Evolutionary conservation across 2,113 vertebrate genomes (phyloP).

Genomic region (Axis porcinus): DNA sequence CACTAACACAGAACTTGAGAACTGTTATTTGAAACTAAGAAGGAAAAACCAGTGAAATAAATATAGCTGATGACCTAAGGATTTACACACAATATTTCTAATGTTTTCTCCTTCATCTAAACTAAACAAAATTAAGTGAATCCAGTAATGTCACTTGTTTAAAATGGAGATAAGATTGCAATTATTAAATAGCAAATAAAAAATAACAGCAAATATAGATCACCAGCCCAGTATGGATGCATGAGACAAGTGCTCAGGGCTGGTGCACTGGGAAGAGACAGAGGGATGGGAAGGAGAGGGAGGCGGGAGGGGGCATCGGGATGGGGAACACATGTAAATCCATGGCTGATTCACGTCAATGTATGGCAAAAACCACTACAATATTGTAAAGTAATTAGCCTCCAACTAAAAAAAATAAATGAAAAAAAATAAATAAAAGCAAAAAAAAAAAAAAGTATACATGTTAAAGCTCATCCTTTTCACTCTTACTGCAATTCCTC

Average conservation of each 20-base stretch:
- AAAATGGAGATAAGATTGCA: neutral
- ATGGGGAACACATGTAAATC: too few relatives aligned
- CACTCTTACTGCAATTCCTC: neutral
- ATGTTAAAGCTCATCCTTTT: neutral
- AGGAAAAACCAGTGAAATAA: slow-evolving; percentile 48
- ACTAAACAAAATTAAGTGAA: slow-evolving; percentile 13
- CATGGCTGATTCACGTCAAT: too few relatives aligned
- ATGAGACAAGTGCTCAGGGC: too few relatives aligned
- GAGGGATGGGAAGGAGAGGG: too few relatives aligned
- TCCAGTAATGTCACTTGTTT: neutral
- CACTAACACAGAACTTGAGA: slow-evolving; percentile 26
- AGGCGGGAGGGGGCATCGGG: too few relatives aligned
- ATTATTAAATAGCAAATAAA: slow-evolving; percentile 16
- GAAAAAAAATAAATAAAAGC: too few relatives aligned
- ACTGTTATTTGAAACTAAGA: slow-evolving; percentile 35
- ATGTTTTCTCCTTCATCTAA: neutral
- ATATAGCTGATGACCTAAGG: slow-evolving; percentile 12
- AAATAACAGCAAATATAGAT: neutral
- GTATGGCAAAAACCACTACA: too few relatives aligned
- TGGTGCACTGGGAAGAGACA: too few relatives aligned
- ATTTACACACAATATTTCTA: neutral
- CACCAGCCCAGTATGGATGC: too few relatives aligned
- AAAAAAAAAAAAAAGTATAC: neutral
- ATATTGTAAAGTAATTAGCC: too few relatives aligned
- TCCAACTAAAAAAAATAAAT: too few relatives aligned